phyloP scores from a whole-genome alignment of 2,888 invertebrate species.

The Eugnorisma glareosa region DNA sequence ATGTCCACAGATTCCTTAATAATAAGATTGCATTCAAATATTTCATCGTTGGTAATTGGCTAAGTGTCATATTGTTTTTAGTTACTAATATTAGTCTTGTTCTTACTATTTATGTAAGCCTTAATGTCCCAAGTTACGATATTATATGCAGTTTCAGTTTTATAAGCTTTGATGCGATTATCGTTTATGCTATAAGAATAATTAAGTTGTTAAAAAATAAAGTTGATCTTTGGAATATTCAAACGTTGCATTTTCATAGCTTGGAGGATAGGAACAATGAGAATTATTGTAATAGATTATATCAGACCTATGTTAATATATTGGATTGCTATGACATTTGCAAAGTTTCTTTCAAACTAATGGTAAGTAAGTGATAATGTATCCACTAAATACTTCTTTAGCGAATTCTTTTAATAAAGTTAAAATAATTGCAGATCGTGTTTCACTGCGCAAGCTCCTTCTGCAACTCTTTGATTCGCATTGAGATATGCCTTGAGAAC shows the following conservation, averaged over 20 bases:
- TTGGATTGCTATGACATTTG: conserved; percentile 30
- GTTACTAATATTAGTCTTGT: not conserved
- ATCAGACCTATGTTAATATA: conserved; percentile 21
- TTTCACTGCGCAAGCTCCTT: not conserved
- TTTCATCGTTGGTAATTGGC: conserved; percentile 30
- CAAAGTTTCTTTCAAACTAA: conserved; percentile 15
- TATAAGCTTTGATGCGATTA: conserved; percentile 17
- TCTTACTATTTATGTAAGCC: not conserved
- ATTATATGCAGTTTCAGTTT: not conserved
- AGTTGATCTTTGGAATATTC: conserved; percentile 43
- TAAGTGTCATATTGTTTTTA: not conserved
- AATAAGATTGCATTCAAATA: not conserved
- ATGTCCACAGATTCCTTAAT: conserved; percentile 24
- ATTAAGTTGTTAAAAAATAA: conserved; percentile 34
- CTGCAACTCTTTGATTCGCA: not conserved
- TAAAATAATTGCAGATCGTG: conserved; percentile 15
- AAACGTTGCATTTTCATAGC: not conserved
- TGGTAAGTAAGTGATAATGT: not conserved
- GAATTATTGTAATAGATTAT: conserved; percentile 12
- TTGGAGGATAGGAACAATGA: not conserved
- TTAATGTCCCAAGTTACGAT: not conserved
- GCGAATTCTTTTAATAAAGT: not conserved
- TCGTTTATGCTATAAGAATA: conserved; percentile 29
- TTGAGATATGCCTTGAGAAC: not conserved
- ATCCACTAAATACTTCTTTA: not conserved